These are phyloP conservation scores for Barbus barbus DNA, from an alignment of 2,113 vertebrate genomes.

Conservation along the genomic window DNA sequence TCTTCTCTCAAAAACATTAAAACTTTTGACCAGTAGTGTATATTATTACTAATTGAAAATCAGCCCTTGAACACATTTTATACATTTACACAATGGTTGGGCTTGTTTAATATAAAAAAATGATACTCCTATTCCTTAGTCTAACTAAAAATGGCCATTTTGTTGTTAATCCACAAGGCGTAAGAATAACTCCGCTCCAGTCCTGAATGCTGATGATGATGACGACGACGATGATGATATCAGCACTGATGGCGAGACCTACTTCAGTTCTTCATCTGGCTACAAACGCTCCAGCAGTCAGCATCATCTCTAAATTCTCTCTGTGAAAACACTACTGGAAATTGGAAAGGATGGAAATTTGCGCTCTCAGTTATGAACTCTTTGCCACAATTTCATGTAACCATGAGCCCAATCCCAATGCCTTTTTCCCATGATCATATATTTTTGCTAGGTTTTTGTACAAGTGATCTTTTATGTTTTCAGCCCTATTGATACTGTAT, in stretches of 20 bases:
- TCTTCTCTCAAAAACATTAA: too few relatives aligned
- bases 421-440: conserved; percentile 23
- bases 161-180: conserved; percentile 75
- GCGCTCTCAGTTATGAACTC: conserved; percentile 1
- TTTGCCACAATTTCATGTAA: neutral
- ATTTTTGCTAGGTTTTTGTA: conserved; percentile 11
- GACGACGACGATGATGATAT: conserved; percentile 78
- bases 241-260: conserved; percentile 88
- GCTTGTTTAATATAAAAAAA: too few relatives aligned
- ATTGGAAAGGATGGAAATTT: neutral
- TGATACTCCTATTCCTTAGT: too few relatives aligned
- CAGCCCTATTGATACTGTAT: neutral
- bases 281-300: conserved; percentile 82
- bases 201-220: conserved; percentile 78
- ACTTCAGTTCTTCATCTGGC: conserved; percentile 82
- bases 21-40: too few relatives aligned
- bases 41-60: too few relatives aligned
- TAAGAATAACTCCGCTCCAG: conserved; percentile 81
- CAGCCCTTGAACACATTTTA: too few relatives aligned
- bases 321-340: conserved; percentile 49
- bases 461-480: conserved; percentile 1
- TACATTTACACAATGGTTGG: too few relatives aligned
- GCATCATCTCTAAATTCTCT: conserved; percentile 63
- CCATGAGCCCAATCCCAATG: conserved; percentile 25
- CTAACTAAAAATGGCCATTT: too few relatives aligned